phyloP scores from a whole-genome alignment of 1,140 invertebrate genomes.

The Oscheius sp. region DNA sequence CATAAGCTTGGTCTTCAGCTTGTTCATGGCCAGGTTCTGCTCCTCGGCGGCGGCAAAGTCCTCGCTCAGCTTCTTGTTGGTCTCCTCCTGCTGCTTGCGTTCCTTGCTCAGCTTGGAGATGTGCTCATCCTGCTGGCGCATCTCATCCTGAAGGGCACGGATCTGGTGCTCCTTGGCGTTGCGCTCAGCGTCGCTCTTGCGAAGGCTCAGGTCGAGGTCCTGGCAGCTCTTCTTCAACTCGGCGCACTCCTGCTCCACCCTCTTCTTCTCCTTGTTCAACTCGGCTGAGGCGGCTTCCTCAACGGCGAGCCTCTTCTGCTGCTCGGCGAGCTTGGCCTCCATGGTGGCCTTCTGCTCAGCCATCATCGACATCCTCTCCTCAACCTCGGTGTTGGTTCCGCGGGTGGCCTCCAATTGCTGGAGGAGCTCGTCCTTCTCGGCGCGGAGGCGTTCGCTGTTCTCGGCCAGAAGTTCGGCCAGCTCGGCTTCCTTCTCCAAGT shows the following conservation, averaged over 20 bases:
- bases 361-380: constrained; percentile 86
- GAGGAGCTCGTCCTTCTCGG: constrained; percentile 83
- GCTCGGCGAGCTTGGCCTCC: constrained; percentile 61
- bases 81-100: constrained; percentile 90
- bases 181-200: constrained; percentile 78
- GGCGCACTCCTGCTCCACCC: constrained; percentile 52
- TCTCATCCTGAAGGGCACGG: constrained; percentile 95
- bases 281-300: constrained; percentile 48
- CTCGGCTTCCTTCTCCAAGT: constrained; percentile 87
- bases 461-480: constrained; percentile 90
- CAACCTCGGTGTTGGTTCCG: constrained; percentile 68
- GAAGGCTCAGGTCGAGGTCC: constrained; percentile 60
- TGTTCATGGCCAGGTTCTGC: constrained; percentile 97
- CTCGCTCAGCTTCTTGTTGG: constrained; percentile 87
- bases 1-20: constrained; percentile 94
- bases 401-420: constrained; percentile 44
- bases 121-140: constrained; percentile 96
- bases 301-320: constrained; percentile 38
- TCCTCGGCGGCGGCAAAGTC: constrained; percentile 96
- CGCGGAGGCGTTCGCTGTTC: constrained; percentile 66
- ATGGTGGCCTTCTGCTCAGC: constrained; percentile 90
- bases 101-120: constrained; percentile 99
- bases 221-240: constrained; percentile 55
- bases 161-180: constrained; percentile 98
- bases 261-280: constrained; percentile 47